Evolutionary conservation across 2,113 vertebrate genomes (phyloP), one percentile per base, ranked within the genome.

Genomic region (Colossoma macropomum): DNA sequence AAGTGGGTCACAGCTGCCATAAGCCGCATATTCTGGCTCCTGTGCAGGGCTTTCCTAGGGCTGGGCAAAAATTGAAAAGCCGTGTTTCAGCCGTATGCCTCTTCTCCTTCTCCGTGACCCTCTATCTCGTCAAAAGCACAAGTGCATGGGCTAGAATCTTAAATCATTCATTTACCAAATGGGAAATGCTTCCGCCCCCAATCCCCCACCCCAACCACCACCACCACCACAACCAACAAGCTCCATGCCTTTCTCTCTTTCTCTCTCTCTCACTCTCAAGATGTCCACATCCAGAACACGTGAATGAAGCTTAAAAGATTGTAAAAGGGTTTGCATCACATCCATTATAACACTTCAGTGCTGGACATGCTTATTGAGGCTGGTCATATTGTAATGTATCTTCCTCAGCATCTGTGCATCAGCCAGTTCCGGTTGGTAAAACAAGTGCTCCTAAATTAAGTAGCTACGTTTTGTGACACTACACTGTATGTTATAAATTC

Each of bases 1-100:
- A 89, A 93, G 85, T 94, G 91, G 93, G 93, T 94, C 94, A 93
- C 94, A 94, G 92, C 92, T 94, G 92, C 91, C 88, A 88, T 88
- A 86, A 85, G 28, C 81, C 86, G 72, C 83, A 66, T 63, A 38
- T 68, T 75, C 45, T 25, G 60, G 25, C 86, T 86, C 87, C 52
- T 85, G 66, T 84, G 21, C 38, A 79, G 60, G 69, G 80, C 80
- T 90, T 92, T 84, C 87, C 87, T 88, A 86, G 71, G 86, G 85
- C 82, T 74, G 48, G 75, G 74, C 86, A 60, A 77, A 86, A 81
- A 85, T 45, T 65, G 30, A 86, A 82, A 48, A 83, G 13, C 38
- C 68, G 84, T 66, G 19, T 80, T 88, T 75, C 34, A 86, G 50
- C 75, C 62, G 52, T 88, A 80, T 65, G 63, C 76, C 32, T 70